Evolutionary conservation across 1,140 invertebrate species (phyloP).

Genomic region (Brachionus sp.): DNA sequence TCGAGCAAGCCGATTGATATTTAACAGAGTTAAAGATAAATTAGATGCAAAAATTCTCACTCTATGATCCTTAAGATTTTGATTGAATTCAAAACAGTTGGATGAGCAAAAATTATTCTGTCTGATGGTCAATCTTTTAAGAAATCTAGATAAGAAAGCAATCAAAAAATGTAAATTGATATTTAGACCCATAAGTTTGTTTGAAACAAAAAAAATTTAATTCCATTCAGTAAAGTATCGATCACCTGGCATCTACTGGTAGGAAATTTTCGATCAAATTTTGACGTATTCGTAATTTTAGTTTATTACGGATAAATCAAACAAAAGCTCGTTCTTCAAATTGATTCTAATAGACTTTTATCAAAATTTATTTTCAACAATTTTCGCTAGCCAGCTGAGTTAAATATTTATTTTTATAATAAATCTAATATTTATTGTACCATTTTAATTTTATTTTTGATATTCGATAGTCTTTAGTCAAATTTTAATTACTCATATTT

Average conservation of each 20-base stretch:
- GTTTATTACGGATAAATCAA: neutral
- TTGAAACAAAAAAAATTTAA: neutral
- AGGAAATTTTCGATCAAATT: neutral
- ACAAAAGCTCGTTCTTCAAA: neutral
- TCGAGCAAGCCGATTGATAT: neutral
- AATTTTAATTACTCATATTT: neutral
- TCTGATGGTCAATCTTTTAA: neutral
- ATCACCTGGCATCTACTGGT: neutral
- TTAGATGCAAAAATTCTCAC: neutral
- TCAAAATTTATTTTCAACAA: neutral
- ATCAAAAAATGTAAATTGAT: neutral
- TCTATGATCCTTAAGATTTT: neutral
- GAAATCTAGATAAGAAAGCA: neutral
- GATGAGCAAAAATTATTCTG: neutral
- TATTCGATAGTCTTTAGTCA: neutral
- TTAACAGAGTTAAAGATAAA: neutral
- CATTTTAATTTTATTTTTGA: neutral
- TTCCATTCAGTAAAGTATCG: neutral
- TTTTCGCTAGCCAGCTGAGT: neutral
- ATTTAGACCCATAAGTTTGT: neutral
- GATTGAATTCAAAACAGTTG: neutral
- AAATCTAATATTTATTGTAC: neutral
- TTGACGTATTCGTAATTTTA: neutral
- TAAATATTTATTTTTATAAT: neutral
- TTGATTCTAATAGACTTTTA: neutral